phyloP scores from a whole-genome alignment of 2,113 vertebrate species.

The Salvator merianae region DNA sequence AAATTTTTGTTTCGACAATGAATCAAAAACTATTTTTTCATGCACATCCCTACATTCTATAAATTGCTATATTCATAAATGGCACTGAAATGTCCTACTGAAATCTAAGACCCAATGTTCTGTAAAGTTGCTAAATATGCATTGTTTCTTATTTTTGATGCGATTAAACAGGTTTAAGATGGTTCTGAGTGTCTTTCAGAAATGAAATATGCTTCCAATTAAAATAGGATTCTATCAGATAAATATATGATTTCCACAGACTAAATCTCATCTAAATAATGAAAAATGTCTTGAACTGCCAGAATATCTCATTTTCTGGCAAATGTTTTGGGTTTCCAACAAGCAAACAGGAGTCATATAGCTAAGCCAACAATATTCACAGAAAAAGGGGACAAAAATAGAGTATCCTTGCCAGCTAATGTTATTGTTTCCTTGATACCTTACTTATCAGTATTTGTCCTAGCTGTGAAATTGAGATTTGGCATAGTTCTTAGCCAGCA shows the following conservation, averaged over 20 bases:
- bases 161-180: neutral
- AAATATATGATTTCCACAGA: neutral
- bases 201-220: neutral
- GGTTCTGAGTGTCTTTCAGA: neutral
- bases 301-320: neutral
- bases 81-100: no score
- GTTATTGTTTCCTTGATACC: neutral
- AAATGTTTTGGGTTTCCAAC: neutral
- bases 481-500: neutral
- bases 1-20: no score
- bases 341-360: accelerated
- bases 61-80: no score
- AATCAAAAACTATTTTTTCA: no score
- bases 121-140: neutral
- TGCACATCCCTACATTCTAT: no score
- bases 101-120: no score
- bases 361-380: neutral
- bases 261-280: neutral
- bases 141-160: neutral
- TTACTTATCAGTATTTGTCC: neutral
- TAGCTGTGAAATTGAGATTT: neutral
- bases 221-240: neutral
- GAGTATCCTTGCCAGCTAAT: neutral
- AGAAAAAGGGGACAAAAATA: accelerated
- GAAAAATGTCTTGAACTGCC: neutral